These are phyloP conservation scores for Pachycephala philippinensis DNA, from an alignment of 2,113 vertebrate genomes.

Conservation along the genomic window DNA sequence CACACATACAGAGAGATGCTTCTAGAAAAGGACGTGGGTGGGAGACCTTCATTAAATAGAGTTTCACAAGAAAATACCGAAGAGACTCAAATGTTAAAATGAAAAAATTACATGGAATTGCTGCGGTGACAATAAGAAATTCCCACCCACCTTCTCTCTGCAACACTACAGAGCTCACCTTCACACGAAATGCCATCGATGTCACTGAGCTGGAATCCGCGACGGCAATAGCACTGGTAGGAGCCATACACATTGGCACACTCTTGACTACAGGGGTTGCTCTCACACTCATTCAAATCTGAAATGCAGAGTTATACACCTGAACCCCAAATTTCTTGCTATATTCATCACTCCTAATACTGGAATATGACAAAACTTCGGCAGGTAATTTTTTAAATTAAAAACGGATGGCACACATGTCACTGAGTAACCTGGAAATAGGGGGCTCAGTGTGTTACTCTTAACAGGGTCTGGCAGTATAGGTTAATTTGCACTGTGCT, in stretches of 20 bases:
- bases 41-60: background rate
- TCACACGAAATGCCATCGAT: slow-evolving; percentile 90
- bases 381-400: background rate
- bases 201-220: slow-evolving; percentile 96
- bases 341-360: background rate
- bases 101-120: background rate
- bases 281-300: slow-evolving; percentile 90
- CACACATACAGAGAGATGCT: background rate
- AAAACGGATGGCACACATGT: background rate
- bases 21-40: background rate
- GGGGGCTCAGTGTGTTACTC: background rate
- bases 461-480: background rate
- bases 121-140: background rate
- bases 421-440: background rate
- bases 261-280: slow-evolving; percentile 91
- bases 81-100: background rate
- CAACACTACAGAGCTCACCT: slow-evolving; percentile 69
- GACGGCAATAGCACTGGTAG: slow-evolving; percentile 97
- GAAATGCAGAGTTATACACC: background rate
- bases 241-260: slow-evolving; percentile 96
- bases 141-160: background rate
- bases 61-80: background rate
- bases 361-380: background rate
- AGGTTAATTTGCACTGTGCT: background rate
- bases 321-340: background rate